Evolutionary conservation across 2,797 vertebrate species (phyloP).

Genomic region (Acanthornis magna): DNA sequence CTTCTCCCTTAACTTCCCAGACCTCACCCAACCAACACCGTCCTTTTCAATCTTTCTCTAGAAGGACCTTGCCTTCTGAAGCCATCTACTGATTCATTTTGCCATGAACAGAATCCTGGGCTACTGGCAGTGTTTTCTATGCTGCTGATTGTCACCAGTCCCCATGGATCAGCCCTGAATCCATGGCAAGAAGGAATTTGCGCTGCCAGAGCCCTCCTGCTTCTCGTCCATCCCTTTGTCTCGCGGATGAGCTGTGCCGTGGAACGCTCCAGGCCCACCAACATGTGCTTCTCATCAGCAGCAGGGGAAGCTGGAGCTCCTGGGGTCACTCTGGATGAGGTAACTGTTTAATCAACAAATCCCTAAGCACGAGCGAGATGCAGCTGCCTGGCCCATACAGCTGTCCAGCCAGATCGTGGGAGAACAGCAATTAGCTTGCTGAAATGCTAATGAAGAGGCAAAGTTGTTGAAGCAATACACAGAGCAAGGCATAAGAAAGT

Average conservation of each 20-base stretch:
- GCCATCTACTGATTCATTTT: not conserved
- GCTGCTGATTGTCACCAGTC: not conserved
- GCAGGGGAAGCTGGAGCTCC: not conserved
- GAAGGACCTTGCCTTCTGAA: not conserved
- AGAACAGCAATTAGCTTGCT: not conserved
- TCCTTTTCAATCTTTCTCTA: not conserved
- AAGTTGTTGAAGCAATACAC: not conserved
- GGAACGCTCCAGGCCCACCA: not conserved
- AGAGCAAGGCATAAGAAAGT: not conserved
- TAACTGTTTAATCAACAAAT: constrained; percentile 47
- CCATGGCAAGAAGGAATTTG: not conserved
- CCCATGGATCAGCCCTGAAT: not conserved
- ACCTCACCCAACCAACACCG: not conserved
- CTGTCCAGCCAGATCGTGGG: not conserved
- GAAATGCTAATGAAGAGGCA: constrained; percentile 4
- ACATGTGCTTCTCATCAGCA: constrained; percentile 47
- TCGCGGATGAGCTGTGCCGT: not conserved
- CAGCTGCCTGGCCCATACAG: not conserved
- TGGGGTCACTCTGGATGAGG: constrained; percentile 34
- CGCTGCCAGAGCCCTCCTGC: not conserved
- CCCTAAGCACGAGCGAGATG: not conserved
- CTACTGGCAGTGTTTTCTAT: not conserved
- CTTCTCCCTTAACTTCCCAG: not conserved
- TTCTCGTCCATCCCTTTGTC: not conserved
- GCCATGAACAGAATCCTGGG: not conserved